Evolutionary conservation across 2,888 invertebrate species (phyloP).

Genomic region (Podabrus alpinus): DNA sequence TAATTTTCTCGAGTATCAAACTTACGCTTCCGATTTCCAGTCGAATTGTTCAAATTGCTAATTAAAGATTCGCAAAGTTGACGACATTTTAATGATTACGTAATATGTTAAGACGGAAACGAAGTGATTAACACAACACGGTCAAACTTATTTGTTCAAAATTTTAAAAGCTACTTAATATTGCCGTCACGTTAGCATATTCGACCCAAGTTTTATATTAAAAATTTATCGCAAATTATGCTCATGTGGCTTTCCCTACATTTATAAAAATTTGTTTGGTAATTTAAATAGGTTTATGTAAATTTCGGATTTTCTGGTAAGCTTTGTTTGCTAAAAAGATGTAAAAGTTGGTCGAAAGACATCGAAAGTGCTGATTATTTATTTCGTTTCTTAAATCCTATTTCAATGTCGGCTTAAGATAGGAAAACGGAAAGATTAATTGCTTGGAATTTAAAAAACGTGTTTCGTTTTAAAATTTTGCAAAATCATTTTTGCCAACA

Average conservation of each 20-base stretch:
- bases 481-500: background rate
- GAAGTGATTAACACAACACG: background rate
- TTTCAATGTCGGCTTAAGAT: background rate
- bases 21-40: background rate
- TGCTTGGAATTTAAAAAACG: background rate
- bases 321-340: background rate
- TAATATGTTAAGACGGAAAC: background rate
- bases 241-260: background rate
- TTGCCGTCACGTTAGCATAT: background rate
- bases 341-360: background rate
- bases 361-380: background rate
- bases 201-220: no score
- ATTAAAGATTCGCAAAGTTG: background rate
- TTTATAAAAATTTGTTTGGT: background rate
- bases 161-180: background rate
- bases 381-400: background rate
- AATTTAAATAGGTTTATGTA: background rate
- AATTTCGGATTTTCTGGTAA: background rate
- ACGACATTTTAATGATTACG: background rate
- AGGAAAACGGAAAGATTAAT: background rate
- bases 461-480: background rate
- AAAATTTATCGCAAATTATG: background rate
- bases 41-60: background rate
- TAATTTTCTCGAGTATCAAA: background rate
- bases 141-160: background rate